Conservation (phyloP, 2,888 invertebrate genomes). For the Thecophora atra region DNA sequence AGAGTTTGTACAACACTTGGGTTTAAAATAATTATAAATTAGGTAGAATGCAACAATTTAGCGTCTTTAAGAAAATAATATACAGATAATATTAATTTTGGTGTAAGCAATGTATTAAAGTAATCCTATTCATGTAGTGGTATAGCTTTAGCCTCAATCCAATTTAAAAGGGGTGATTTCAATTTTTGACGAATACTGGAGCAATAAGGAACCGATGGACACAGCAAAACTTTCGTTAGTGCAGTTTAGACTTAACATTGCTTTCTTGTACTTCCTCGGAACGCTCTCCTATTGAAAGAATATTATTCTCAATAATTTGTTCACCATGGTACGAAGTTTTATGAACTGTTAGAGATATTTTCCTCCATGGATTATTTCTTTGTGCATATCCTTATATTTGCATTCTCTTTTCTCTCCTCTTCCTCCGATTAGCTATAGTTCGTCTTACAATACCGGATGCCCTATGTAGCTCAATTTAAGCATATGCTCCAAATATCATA, state of each 20-base stretch:
- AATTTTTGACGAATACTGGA: not conserved
- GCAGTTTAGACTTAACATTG: not conserved
- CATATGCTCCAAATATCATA: too few relatives aligned
- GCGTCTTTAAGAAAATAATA: not conserved
- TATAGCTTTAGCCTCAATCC: not conserved
- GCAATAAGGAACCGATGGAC: not conserved
- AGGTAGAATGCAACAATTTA: not conserved
- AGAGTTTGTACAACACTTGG: too few relatives aligned
- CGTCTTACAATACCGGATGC: too few relatives aligned
- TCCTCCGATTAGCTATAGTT: too few relatives aligned
- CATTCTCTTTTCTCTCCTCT: not conserved
- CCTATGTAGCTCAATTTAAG: too few relatives aligned
- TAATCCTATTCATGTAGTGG: not conserved
- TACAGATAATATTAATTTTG: not conserved
- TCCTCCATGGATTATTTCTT: not conserved
- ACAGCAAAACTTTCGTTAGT: too few relatives aligned
- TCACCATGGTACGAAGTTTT: not conserved
- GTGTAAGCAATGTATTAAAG: not conserved
- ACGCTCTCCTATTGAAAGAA: not conserved
- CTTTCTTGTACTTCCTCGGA: not conserved
- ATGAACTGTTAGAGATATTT: not conserved
- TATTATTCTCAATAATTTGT: slow-evolving; percentile 1
- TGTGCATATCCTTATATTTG: not conserved
- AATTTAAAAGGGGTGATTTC: not conserved
- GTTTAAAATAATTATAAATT: too few relatives aligned